Evolutionary conservation across 1,140 invertebrate species (phyloP).

Genomic region (Papilio polyxenes): DNA sequence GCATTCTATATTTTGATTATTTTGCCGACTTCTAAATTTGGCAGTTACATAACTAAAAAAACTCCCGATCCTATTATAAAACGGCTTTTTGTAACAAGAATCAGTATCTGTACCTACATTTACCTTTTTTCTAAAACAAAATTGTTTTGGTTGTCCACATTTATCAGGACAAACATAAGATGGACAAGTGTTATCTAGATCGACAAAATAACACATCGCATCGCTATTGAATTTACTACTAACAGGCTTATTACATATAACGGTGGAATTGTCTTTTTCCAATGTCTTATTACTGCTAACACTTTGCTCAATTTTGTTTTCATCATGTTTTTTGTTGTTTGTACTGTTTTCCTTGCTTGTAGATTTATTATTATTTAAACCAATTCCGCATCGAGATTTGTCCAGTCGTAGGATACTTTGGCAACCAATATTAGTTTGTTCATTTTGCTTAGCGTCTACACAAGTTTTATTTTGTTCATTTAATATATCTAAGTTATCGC

Average conservation of each 20-base stretch:
- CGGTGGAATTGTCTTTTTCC: not conserved
- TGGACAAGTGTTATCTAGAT: not conserved
- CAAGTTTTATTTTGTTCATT: not conserved
- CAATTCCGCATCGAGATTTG: not conserved
- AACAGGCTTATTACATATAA: not conserved
- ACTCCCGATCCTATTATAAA: not conserved
- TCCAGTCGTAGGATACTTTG: not conserved
- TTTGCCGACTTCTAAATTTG: not conserved
- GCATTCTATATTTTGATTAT: not conserved
- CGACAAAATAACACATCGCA: slow-evolving; percentile 6
- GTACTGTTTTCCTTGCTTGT: not conserved
- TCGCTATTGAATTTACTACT: not conserved
- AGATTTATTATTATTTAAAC: slow-evolving; percentile 5
- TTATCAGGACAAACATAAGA: not conserved
- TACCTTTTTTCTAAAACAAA: not conserved
- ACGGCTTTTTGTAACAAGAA: not conserved
- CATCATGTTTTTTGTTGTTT: not conserved
- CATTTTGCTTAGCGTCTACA: slow-evolving; percentile 1
- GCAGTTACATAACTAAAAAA: not conserved
- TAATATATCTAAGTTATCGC: not conserved
- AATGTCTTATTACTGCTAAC: not conserved
- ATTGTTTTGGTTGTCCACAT: not conserved
- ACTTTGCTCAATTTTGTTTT: not conserved
- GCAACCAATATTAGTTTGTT: not conserved
- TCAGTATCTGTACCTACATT: not conserved